phyloP scores from a whole-genome alignment of 1,140 invertebrate genomes.

The Brachionus rubens region DNA sequence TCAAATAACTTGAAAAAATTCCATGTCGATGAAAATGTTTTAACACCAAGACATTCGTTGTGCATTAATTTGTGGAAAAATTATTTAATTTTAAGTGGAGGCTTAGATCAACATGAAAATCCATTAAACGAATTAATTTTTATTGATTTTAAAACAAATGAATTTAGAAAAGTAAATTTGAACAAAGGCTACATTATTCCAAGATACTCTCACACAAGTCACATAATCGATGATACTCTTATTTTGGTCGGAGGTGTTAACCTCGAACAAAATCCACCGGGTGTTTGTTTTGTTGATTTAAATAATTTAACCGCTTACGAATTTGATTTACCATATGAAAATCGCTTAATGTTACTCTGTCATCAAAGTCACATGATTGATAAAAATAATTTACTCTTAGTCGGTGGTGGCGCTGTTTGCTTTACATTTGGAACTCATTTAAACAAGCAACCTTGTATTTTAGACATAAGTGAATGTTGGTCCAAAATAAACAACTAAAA shows the following conservation, averaged over 20 bases:
- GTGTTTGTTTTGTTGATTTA: constrained; percentile 59
- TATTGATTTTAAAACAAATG: constrained; percentile 50
- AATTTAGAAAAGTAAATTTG: constrained; percentile 50
- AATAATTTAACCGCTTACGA: constrained; percentile 51
- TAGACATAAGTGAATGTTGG: constrained; percentile 37
- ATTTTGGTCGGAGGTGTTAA: constrained; percentile 61
- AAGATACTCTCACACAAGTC: constrained; percentile 58
- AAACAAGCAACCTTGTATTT: constrained; percentile 51
- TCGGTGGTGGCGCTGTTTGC: constrained; percentile 64
- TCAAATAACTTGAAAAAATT: neutral
- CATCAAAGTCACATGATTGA: constrained; percentile 56
- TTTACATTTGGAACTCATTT: constrained; percentile 65
- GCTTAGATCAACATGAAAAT: constrained; percentile 53
- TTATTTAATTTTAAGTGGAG: constrained; percentile 56
- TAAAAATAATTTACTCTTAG: constrained; percentile 52
- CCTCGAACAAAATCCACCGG: constrained; percentile 53
- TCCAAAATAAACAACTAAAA: too few relatives aligned
- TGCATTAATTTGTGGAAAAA: constrained; percentile 13
- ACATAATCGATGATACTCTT: constrained; percentile 53
- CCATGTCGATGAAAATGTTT: neutral
- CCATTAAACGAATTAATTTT: constrained; percentile 53
- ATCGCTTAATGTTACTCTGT: constrained; percentile 59
- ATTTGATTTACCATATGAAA: constrained; percentile 53
- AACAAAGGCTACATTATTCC: constrained; percentile 49
- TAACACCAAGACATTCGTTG: neutral